Base-by-base conservation (phyloP, 2,888 invertebrate species). In the Desoria tigrina region DNA sequence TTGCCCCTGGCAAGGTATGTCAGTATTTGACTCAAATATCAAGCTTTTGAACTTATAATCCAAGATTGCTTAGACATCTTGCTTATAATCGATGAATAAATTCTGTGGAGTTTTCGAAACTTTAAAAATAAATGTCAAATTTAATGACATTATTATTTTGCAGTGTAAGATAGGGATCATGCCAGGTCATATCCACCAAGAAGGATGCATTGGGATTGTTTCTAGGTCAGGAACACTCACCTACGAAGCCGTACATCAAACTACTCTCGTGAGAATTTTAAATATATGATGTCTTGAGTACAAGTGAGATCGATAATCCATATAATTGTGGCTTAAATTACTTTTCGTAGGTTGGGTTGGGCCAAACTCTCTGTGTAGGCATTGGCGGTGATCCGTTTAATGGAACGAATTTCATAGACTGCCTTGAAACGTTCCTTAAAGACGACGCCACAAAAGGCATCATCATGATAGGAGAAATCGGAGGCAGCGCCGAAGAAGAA, bases 371-470 rank as follows among this genome's bases (percentile, higher is more conserved):
- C 28, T 99, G 99, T 81, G 88, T 99, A 21, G 99, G 99, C 66
- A 99, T 99, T 80, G 99, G 99, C 65, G 99, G 99, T 70, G 99
- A 99, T 86, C 99, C 99, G 0, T 99, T 99, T 85, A 98, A 99
- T 79, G 99, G 99, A 64, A 99, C 99, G 16, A 94, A 99, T 81
- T 99, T 99, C 80, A 95, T 99, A 78, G 99, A 99, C 82, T 98
- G 98, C 79, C 83, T 99, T 68, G 95, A 96, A 79, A 90, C 97
- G 26, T 99, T 99, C 83, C 83, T 99, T 32, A 86, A 88, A 63
- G 99, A 99, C 81, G 90, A 92, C 11, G 87, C 91, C 18, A 97
- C 97, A 6, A 91, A 92, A 82, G 98, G 97, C 74, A 98, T 99
- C 78, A 92, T 99, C 76, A 85, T 99, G 77, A 99, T 99, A 80